A percentile compares a stretch with the other conserved stretches of the same genome.
These are phyloP conservation scores for Clytia hemisphaerica DNA, from an alignment of 30 jellyfish, hydroid and myxozoan genomes.

Conservation along the genomic window DNA sequence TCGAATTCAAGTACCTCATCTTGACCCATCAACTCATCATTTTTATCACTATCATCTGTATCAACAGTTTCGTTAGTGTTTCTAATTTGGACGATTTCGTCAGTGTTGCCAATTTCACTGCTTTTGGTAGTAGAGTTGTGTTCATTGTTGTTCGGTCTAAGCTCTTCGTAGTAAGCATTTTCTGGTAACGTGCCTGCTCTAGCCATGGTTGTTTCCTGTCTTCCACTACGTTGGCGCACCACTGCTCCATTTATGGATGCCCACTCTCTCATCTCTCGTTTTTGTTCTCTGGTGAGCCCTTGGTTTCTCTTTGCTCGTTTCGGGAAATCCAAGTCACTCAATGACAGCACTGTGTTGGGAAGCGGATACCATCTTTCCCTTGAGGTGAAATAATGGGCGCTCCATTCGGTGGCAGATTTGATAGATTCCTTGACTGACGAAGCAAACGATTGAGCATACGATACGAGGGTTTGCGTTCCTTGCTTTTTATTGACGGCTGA, in stretches of 20 bases:
- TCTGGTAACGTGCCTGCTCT: slow-evolving; percentile 28
- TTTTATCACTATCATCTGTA: slow-evolving; percentile 10
- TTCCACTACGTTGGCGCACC: no score
- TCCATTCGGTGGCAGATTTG: slow-evolving; percentile 11
- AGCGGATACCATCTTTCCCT: not conserved
- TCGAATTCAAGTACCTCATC: no score
- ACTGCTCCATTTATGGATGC: slow-evolving; percentile 13
- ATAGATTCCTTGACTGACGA: slow-evolving; percentile 5
- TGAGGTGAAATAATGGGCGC: slow-evolving; percentile 9
- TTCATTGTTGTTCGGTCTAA: not conserved
- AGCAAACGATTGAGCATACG: slow-evolving; percentile 10
- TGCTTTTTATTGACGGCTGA: slow-evolving; percentile 11
- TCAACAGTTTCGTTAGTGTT: slow-evolving; percentile 8
- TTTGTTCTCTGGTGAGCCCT: slow-evolving; percentile 2
- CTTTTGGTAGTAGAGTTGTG: no score
- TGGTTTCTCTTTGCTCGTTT: not conserved
- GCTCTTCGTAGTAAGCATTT: no score
- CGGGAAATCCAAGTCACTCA: not conserved
- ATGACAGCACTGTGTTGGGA: not conserved
- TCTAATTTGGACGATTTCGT: no score
- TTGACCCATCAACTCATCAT: slow-evolving; percentile 5
- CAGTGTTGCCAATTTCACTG: no score
- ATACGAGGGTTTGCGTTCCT: not conserved
- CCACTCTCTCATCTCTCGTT: no score
- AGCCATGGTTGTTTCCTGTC: slow-evolving; percentile 33